phyloP scores from a whole-genome alignment of 2,113 vertebrate species.

The Neolamprologus devosi region DNA sequence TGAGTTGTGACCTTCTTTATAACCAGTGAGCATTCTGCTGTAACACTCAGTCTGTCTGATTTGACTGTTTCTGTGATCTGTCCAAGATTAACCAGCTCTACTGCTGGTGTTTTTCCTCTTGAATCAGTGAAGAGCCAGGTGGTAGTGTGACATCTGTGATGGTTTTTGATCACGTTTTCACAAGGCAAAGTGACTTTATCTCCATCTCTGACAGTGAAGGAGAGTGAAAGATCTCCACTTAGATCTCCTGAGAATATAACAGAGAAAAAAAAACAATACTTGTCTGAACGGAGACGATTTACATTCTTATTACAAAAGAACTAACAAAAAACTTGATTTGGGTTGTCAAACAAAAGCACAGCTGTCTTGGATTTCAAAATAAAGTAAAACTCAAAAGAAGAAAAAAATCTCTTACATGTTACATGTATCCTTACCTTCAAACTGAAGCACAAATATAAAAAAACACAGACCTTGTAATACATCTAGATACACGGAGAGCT shows the following conservation, averaged over 20 bases:
- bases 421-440: background rate
- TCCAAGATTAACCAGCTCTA: background rate
- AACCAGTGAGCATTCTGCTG: background rate
- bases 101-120: background rate
- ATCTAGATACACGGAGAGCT: background rate
- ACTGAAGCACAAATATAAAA: background rate
- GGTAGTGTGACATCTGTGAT: background rate
- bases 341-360: background rate
- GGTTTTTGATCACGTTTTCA: background rate
- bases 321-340: background rate
- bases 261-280: background rate
- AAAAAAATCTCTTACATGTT: background rate
- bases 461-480: background rate
- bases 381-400: background rate
- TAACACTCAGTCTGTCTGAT: background rate
- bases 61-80: fast-evolving
- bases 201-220: background rate
- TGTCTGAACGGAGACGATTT: background rate
- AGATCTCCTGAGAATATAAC: background rate
- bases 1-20: too few species aligned
- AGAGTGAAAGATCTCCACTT: background rate
- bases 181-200: background rate
- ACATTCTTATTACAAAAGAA: background rate
- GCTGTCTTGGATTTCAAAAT: background rate
- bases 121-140: background rate